Evolutionary conservation across 2,888 invertebrate genomes (phyloP), one percentile per base, ranked within the genome.

Genomic region (Xestia xanthographa): DNA sequence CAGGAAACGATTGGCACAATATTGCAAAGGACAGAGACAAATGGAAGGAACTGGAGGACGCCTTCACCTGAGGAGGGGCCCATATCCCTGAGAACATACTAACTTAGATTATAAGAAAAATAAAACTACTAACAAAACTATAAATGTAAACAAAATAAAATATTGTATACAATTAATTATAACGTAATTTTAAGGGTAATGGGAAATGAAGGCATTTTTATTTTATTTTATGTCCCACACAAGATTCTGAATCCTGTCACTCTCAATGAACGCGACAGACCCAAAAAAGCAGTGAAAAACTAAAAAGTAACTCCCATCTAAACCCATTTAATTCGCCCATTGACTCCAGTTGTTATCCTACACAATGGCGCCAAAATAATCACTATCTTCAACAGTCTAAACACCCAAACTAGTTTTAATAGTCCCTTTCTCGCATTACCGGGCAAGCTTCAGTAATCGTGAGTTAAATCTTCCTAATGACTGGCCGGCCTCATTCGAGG

Each of bases 391-490:
- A 79, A 66, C 80, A 12, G 75, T 68, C 85, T 76, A 85, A 86
- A 86, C 68, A 79, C 79, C 80, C 71, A 86, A 82, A 84, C 83
- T 87, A 88, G 88, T 88, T 88, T 84, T 82, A 87, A 88, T 88
- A 76, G 83, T 73, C 87, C 88, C 85, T 86, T 88, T 85, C 88
- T 83, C 82, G 83, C 86, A 88, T 87, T 87, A 86, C 87, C 78
- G 79, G 76, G 77, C 72, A 72, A 71, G 87, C 79, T 83, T 77
- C 87, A 82, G 85, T 88, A 88, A 87, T 87, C 88, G 83, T 75
- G 83, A 87, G 86, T 85, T 86, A 87, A 87, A 87, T 87, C 87
- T 86, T 86, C 87, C 86, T 89, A 89, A 89, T 89, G 89, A 88
- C 88, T 88, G 78, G 79, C 78, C 82, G 84, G 79, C 79, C 85